These are phyloP conservation scores for Tapera naevia DNA, from an alignment of 2,797 vertebrate species.

Conservation along the genomic window DNA sequence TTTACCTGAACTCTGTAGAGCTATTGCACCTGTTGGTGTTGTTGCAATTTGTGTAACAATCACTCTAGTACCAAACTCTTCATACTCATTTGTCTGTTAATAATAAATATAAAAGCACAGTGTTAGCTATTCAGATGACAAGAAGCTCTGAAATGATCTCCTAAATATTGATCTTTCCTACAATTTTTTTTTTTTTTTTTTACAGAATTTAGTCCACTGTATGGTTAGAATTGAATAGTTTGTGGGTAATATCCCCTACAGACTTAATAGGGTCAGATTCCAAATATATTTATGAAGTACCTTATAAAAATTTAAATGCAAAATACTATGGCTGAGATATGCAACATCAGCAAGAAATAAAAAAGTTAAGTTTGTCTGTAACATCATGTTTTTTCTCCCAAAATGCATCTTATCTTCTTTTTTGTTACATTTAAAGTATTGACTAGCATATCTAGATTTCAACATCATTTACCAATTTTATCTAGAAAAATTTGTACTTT, in stretches of 20 bases:
- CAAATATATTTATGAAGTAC: neutral
- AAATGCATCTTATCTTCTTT: neutral
- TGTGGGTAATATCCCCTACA: neutral
- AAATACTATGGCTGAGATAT: neutral
- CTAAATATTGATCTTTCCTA: neutral
- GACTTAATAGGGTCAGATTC: neutral
- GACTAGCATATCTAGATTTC: neutral
- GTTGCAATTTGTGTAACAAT: constrained; percentile 91
- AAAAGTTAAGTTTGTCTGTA: neutral
- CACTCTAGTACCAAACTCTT: constrained; percentile 88
- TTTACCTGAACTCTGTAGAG: constrained; percentile 88
- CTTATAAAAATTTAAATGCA: neutral
- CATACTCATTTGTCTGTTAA: constrained; percentile 85
- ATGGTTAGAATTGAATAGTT: neutral
- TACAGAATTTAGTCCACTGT: neutral
- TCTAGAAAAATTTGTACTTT: neutral
- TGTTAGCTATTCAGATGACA: neutral
- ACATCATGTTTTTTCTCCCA: neutral
- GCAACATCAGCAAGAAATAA: neutral
- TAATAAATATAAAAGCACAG: neutral
- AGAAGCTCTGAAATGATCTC: neutral
- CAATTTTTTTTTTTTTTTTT: neutral
- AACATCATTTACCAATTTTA: neutral
- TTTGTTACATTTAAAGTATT: neutral
- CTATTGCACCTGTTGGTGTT: constrained; percentile 84